phyloP scores from a whole-genome alignment of 2,797 vertebrate genomes.

The Sus cebifrons region DNA sequence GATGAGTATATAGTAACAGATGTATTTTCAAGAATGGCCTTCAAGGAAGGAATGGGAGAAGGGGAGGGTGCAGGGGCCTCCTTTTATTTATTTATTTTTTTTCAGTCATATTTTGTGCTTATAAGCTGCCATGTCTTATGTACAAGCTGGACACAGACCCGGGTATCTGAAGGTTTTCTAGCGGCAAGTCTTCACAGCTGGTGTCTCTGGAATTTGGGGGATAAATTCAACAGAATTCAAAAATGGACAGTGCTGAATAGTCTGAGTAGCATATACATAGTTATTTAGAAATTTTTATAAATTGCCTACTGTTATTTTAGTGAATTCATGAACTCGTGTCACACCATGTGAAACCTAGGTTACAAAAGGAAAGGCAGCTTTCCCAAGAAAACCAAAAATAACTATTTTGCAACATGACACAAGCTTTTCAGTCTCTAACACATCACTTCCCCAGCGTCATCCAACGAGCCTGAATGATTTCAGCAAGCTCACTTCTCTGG shows the following conservation, averaged over 20 bases:
- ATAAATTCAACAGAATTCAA: slow-evolving; percentile 39
- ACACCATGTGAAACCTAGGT: slow-evolving; percentile 6
- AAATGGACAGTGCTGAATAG: background rate
- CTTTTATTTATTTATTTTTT: background rate
- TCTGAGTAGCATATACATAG: background rate
- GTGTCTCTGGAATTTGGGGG: background rate
- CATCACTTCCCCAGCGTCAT: background rate
- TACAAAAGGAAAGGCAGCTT: background rate
- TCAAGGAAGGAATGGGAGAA: background rate
- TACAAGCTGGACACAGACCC: background rate
- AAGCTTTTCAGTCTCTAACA: background rate
- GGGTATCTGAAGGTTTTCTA: background rate
- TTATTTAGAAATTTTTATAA: slow-evolving; percentile 53
- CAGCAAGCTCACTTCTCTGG: background rate
- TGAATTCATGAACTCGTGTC: slow-evolving; percentile 3
- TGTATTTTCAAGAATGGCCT: background rate
- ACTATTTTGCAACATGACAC: background rate
- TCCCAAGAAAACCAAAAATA: slow-evolving; percentile 44
- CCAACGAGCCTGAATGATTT: background rate
- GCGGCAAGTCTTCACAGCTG: background rate
- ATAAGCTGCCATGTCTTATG: background rate
- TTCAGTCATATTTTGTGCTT: slow-evolving; percentile 12
- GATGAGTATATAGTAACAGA: background rate
- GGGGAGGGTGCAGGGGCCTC: background rate
- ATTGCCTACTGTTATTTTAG: slow-evolving; percentile 24